phyloP scores from a whole-genome alignment of 2,888 invertebrate species.

The Zonitis immaculata region DNA sequence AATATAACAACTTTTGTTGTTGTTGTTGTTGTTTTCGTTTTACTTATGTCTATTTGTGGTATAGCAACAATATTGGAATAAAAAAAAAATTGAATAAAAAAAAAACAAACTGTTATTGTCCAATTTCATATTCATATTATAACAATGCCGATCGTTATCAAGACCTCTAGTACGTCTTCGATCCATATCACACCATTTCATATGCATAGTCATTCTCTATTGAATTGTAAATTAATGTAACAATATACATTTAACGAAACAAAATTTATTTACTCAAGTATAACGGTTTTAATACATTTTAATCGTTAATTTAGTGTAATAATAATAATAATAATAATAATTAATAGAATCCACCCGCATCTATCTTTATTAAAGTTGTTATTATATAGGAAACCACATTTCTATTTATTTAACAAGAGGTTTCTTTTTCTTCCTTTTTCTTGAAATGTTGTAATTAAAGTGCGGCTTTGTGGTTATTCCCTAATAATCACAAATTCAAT shows the following conservation, averaged over 20 bases:
- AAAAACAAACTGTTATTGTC: slow-evolving; percentile 8
- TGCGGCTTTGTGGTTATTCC: too few relatives aligned
- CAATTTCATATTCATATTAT: slow-evolving; percentile 9
- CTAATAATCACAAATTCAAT: too few relatives aligned
- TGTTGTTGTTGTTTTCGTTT: background rate
- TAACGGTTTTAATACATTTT: too few relatives aligned
- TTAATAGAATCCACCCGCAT: too few relatives aligned
- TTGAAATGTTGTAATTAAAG: too few relatives aligned
- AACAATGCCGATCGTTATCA: slow-evolving; percentile 19
- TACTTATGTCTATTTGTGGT: background rate
- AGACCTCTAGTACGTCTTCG: slow-evolving; percentile 22
- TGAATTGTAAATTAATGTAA: slow-evolving; percentile 45
- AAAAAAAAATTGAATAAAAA: background rate
- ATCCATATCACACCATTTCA: slow-evolving; percentile 40
- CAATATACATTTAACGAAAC: slow-evolving; percentile 35
- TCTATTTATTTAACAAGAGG: too few relatives aligned
- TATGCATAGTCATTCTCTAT: slow-evolving; percentile 43
- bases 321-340: too few relatives aligned
- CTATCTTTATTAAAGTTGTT: too few relatives aligned
- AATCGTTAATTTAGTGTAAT: too few relatives aligned
- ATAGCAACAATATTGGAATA: background rate
- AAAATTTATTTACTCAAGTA: too few relatives aligned
- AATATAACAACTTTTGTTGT: background rate
- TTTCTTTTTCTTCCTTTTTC: too few relatives aligned
- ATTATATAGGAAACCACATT: too few relatives aligned